These are phyloP conservation scores for Neodontobutis hainanensis DNA, from an alignment of 2,113 vertebrate genomes.

Conservation along the genomic window DNA sequence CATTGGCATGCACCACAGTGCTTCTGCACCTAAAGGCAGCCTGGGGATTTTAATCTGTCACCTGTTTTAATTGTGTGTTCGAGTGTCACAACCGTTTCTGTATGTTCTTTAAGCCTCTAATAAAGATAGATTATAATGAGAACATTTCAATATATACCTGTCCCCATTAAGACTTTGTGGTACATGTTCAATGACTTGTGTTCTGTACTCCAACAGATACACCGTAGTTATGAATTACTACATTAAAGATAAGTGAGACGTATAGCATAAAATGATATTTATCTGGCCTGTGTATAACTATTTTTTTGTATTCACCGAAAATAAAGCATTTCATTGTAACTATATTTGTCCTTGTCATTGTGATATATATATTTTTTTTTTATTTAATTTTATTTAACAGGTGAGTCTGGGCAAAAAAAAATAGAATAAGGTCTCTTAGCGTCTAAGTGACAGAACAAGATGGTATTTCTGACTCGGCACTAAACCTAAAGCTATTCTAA, in stretches of 20 bases:
- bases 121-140: constrained; percentile 53
- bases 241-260: constrained; percentile 53
- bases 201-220: constrained; percentile 44
- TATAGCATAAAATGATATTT: constrained; percentile 70
- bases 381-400: too few species aligned
- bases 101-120: constrained; percentile 45
- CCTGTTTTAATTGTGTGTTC: constrained; percentile 48
- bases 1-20: constrained; percentile 68
- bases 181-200: constrained; percentile 55
- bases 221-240: constrained; percentile 44
- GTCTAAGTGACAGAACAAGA: constrained; percentile 44
- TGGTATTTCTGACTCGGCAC: constrained; percentile 75
- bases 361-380: too few species aligned
- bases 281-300: constrained; percentile 78
- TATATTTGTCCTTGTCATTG: not conserved
- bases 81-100: constrained; percentile 44
- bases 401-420: constrained; percentile 11
- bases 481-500: constrained; percentile 62
- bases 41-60: constrained; percentile 24
- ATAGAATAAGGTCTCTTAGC: constrained; percentile 37
- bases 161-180: constrained; percentile 59
- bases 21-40: constrained; percentile 45
- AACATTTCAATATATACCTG: constrained; percentile 51
- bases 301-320: constrained; percentile 83
- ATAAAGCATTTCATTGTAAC: constrained; percentile 79